These are phyloP conservation scores for Ammodytes dubius DNA, from an alignment of 2,113 vertebrate genomes.

Conservation along the genomic window DNA sequence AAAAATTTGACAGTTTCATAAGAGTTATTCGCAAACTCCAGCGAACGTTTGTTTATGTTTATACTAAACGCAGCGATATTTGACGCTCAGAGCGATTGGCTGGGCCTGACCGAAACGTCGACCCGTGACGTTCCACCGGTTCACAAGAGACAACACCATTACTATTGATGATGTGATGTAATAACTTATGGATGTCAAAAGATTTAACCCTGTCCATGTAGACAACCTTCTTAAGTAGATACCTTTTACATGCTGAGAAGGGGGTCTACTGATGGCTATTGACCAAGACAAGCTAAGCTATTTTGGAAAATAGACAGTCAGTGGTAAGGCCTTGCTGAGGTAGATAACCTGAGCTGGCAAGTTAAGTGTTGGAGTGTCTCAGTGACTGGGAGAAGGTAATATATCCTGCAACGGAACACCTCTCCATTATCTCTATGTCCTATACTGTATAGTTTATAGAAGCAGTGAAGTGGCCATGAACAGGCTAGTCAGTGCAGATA, in stretches of 20 bases:
- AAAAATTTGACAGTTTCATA: too few relatives aligned
- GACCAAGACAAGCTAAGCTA: conserved; percentile 56
- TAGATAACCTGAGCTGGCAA: conserved; percentile 75
- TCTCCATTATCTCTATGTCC: conserved; percentile 68
- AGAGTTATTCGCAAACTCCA: too few relatives aligned
- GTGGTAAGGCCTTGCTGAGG: conserved; percentile 47
- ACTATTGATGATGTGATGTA: conserved; percentile 57
- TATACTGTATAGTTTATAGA: conserved; percentile 63
- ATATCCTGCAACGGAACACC: conserved; percentile 71
- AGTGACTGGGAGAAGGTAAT: conserved; percentile 72
- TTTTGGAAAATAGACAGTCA: conserved; percentile 71
- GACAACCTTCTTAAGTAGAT: conserved; percentile 40
- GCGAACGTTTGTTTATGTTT: too few relatives aligned
- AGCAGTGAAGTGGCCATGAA: conserved; percentile 56
- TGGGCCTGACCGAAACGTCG: not conserved
- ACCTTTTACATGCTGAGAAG: conserved; percentile 29
- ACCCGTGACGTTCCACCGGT: conserved; percentile 22
- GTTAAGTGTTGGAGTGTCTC: conserved; percentile 77
- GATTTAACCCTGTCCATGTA: conserved; percentile 49
- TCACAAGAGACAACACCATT: conserved; percentile 37
- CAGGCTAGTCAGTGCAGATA: conserved; percentile 55
- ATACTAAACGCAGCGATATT: too few relatives aligned
- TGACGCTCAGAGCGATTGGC: too few relatives aligned
- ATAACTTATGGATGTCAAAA: conserved; percentile 39
- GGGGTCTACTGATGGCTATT: conserved; percentile 14